A percentile compares a stretch with the other conserved stretches of the same genome.
phyloP scores from a whole-genome alignment of 2,113 vertebrate species.

The Nesogale talazaci region DNA sequence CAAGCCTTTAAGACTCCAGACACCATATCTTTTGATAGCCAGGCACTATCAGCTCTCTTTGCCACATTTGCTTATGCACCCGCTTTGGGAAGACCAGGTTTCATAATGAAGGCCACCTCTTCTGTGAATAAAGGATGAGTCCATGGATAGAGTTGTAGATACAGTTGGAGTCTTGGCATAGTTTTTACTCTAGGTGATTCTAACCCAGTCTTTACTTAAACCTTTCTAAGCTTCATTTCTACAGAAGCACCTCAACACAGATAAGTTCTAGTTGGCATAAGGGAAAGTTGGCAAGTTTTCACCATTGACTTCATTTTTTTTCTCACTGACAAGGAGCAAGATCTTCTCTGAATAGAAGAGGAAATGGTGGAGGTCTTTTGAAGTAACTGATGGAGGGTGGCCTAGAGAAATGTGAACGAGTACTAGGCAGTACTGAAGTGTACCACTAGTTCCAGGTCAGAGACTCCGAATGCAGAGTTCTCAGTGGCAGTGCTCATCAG shows the following conservation, averaged over 20 bases:
- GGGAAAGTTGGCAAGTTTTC: constrained; percentile 46
- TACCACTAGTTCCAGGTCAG: not conserved
- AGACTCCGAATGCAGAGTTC: not conserved
- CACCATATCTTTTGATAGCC: too few species aligned
- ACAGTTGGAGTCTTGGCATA: not conserved
- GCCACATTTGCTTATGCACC: too few species aligned
- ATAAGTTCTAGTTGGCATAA: not conserved
- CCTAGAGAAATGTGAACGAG: not conserved
- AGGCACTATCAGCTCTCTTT: too few species aligned
- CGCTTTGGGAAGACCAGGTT: not conserved
- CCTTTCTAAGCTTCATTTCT: not conserved
- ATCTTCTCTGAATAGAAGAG: not conserved
- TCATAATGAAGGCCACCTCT: not conserved
- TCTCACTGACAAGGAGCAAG: not conserved
- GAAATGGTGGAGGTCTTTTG: not conserved
- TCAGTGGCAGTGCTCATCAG: not conserved
- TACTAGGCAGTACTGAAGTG: not conserved
- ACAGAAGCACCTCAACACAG: not conserved
- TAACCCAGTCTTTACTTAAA: not conserved
- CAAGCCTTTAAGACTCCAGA: too few species aligned
- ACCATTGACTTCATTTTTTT: constrained; percentile 16
- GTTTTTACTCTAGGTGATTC: constrained; percentile 18
- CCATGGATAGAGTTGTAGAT: not conserved
- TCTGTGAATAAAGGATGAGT: not conserved
- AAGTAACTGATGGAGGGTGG: not conserved